phyloP scores from a whole-genome alignment of 1,140 invertebrate species.

The Idris sp. region DNA sequence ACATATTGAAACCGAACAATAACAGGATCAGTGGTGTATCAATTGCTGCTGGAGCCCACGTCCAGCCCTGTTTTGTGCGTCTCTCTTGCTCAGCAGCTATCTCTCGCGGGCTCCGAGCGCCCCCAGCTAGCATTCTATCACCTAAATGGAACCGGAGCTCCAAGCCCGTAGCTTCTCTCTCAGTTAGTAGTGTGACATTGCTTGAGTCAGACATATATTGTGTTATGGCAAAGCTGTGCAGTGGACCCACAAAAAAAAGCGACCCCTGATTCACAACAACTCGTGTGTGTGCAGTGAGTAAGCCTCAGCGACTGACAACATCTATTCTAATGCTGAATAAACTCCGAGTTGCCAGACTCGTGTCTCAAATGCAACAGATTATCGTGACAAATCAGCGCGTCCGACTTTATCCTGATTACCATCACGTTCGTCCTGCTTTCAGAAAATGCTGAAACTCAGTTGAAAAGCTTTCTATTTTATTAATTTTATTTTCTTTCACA shows the following conservation, averaged over 20 bases:
- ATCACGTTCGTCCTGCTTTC: neutral
- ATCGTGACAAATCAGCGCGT: constrained; percentile 42
- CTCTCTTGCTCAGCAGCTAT: constrained; percentile 47
- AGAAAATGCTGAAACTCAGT: neutral
- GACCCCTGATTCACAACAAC: too few species aligned
- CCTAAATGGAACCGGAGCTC: constrained; percentile 59
- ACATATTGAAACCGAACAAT: too few species aligned
- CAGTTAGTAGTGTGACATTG: constrained; percentile 63
- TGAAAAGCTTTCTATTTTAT: neutral
- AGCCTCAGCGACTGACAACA: neutral
- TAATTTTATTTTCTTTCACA: too few species aligned
- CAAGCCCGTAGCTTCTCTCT: constrained; percentile 58
- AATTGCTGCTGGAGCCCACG: constrained; percentile 1
- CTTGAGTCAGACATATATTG: constrained; percentile 59
- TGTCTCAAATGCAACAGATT: constrained; percentile 56
- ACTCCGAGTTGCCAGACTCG: constrained; percentile 24
- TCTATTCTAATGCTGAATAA: too few species aligned
- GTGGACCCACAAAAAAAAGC: too few species aligned
- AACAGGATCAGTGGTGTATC: neutral
- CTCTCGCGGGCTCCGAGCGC: constrained; percentile 60
- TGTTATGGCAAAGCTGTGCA: constrained; percentile 31
- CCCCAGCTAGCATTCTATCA: constrained; percentile 62
- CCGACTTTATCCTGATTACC: constrained; percentile 2
- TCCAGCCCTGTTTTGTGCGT: constrained; percentile 38
- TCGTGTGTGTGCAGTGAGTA: neutral